Evolutionary conservation across 2,888 invertebrate species (phyloP), one percentile per base, ranked within the genome.

Genomic region (Orchestes rusci): DNA sequence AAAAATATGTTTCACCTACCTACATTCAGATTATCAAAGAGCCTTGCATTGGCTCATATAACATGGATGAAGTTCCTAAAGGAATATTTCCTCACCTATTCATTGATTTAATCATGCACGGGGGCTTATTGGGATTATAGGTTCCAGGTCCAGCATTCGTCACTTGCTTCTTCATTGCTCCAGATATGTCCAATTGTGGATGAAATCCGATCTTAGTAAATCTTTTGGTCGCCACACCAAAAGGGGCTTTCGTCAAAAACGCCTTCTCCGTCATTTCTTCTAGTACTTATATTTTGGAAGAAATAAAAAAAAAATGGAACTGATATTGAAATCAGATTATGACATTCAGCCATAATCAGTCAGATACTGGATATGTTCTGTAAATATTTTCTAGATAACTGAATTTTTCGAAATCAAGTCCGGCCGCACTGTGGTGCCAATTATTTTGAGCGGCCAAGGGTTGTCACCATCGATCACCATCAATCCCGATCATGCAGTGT

Each of bases 171-270:
- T 55, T 56, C 53, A 53, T 53, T 1, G 52, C 38, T n/a, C 59
- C 59, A 2, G 54, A 49, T 7, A 47, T 45, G 32, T 58, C 57
- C 18, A 59, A 31, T 32, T 54, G 36, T 2, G 59, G 57, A 37
- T 58, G 57, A 33, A 59, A 54, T n/a, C 59, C 59, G 8, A 57
- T 27, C 33, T 50, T 53, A 3, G 36, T 41, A 33, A 57, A 58
- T 15, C 56, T 37, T 48, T 56, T 55, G 2, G 55, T 55, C 7
- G 53, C 52, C 12, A 56, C 43, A 19, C 58, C 55, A 37, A 59
- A 59, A 36, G 58, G 58, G 15, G 56, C 55, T 13, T 33, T 1
- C 37, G 41, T 42, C 47, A 49, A 41, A 12, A 46, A 43, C 2
- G 28, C 27, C 20, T 46, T 44, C 3, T 50, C 35, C 4, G 15